A percentile compares a stretch with the other conserved stretches of the same genome.
Evolutionary conservation across 35 echinoderm and acorn worm species (phyloP).

Genomic region (Hemicentrotus pulcherrimus): DNA sequence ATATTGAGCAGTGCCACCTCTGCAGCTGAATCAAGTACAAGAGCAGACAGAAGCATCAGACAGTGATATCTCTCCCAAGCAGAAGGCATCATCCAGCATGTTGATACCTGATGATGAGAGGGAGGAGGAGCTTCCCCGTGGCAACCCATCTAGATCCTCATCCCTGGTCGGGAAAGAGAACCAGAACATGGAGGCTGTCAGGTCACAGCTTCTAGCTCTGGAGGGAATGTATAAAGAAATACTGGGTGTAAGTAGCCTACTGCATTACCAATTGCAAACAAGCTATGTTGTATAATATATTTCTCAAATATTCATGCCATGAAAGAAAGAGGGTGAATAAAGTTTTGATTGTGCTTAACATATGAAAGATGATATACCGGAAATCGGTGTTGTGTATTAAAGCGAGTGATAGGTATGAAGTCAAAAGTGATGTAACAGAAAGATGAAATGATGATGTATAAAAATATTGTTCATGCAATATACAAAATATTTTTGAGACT

Average conservation of each 20-base stretch:
- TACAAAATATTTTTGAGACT: too few relatives aligned
- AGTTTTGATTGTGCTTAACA: too few relatives aligned
- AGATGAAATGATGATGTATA: too few relatives aligned
- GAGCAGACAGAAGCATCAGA: conserved; percentile 69
- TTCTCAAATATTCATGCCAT: too few relatives aligned
- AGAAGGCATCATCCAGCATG: not conserved
- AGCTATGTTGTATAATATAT: not conserved
- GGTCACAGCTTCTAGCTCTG: conserved; percentile 72
- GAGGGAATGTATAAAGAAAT: conserved; percentile 99
- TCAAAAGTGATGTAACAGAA: too few relatives aligned
- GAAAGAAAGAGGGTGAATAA: too few relatives aligned
- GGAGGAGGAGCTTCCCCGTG: conserved; percentile 13
- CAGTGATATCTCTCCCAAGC: conserved; percentile 28
- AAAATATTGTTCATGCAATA: too few relatives aligned
- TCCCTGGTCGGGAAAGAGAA: conserved; percentile 36
- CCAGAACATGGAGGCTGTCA: conserved; percentile 66
- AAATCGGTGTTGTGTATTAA: too few relatives aligned
- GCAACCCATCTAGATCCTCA: not conserved
- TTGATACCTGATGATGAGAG: not conserved
- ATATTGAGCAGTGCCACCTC: conserved; percentile 53
- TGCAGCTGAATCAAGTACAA: conserved; percentile 58
- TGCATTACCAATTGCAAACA: not conserved
- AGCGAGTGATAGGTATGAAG: too few relatives aligned
- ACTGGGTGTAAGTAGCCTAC: conserved; percentile 55
- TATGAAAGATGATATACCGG: too few relatives aligned